Evolutionary conservation across 2,888 invertebrate species (phyloP).

Genomic region (Agonopterix heracliana): DNA sequence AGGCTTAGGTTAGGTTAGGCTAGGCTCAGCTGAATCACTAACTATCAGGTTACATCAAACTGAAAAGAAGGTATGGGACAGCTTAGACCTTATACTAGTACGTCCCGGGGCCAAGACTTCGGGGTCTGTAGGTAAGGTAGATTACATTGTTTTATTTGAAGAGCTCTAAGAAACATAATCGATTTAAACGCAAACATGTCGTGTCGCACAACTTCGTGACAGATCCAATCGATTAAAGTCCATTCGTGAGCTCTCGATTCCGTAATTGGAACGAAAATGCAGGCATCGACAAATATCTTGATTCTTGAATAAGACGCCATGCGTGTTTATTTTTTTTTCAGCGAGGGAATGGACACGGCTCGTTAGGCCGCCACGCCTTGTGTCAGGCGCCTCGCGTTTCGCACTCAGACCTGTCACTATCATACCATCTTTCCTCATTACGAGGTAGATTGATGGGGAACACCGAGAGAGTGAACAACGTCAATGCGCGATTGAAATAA

Average conservation of each 20-base stretch:
- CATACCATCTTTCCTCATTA: slow-evolving; percentile 47
- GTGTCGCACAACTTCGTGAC: slow-evolving; percentile 39
- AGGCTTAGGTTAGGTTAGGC: too few relatives aligned
- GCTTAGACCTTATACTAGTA: too few relatives aligned
- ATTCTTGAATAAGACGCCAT: slow-evolving; percentile 18
- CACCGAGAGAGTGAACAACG: slow-evolving; percentile 22
- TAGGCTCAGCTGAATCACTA: too few relatives aligned
- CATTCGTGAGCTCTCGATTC: slow-evolving; percentile 52
- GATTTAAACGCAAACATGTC: slow-evolving; percentile 9
- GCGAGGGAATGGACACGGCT: slow-evolving; percentile 30
- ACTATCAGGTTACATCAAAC: too few relatives aligned
- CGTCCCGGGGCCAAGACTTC: too few relatives aligned
- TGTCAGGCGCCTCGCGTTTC: slow-evolving; percentile 26
- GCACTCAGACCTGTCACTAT: slow-evolving; percentile 34
- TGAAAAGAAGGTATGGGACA: too few relatives aligned
- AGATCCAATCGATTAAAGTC: slow-evolving; percentile 46
- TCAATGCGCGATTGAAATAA: slow-evolving; percentile 32
- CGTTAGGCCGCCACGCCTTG: slow-evolving; percentile 40
- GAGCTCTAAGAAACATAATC: too few relatives aligned
- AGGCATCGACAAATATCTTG: slow-evolving; percentile 43
- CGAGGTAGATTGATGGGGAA: slow-evolving; percentile 39
- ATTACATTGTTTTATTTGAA: too few relatives aligned
- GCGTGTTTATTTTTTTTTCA: slow-evolving; percentile 16
- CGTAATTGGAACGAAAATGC: slow-evolving; percentile 58
- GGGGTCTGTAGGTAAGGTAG: too few relatives aligned